A percentile compares a stretch with the other conserved stretches of the same genome.
These are phyloP conservation scores for Phortica variegata DNA, from an alignment of 1,140 invertebrate species.

Conservation along the genomic window DNA sequence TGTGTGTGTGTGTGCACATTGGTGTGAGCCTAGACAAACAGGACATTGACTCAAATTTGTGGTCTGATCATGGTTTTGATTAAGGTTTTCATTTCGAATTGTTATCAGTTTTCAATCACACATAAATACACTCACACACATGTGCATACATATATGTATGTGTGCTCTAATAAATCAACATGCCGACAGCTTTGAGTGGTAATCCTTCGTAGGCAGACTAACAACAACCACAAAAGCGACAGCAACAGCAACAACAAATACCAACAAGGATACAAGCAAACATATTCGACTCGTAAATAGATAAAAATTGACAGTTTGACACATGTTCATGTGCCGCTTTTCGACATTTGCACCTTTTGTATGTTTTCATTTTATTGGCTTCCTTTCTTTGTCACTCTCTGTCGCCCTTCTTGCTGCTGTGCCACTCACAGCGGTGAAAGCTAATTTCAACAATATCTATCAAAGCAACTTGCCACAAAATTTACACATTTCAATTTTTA, in stretches of 20 bases:
- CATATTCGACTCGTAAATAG: constrained; percentile 33
- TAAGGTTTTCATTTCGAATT: constrained; percentile 2
- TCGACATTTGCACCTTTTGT: background rate
- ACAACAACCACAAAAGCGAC: no score
- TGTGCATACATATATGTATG: constrained; percentile 41
- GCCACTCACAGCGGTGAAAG: no score
- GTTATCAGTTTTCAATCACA: constrained; percentile 54
- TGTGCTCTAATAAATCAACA: constrained; percentile 47
- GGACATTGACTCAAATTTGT: background rate
- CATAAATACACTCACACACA: no score
- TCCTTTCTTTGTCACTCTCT: constrained; percentile 7
- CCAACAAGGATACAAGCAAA: constrained; percentile 3
- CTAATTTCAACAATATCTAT: constrained; percentile 11
- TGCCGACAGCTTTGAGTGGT: no score
- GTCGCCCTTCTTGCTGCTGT: no score
- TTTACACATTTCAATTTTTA: constrained; percentile 3
- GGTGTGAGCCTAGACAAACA: no score
- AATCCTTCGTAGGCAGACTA: constrained; percentile 24
- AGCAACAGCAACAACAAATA: no score
- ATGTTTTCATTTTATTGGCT: background rate
- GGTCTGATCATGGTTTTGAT: background rate
- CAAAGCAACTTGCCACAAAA: constrained; percentile 24
- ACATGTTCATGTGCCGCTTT: constrained; percentile 37
- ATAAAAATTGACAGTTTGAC: constrained; percentile 52
- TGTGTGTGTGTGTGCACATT: no score